Percentiles rank a stretch among this genome's conserved stretches.
These are phyloP conservation scores for Hemicordylus capensis DNA, from an alignment of 2,113 vertebrate genomes.

Conservation along the genomic window DNA sequence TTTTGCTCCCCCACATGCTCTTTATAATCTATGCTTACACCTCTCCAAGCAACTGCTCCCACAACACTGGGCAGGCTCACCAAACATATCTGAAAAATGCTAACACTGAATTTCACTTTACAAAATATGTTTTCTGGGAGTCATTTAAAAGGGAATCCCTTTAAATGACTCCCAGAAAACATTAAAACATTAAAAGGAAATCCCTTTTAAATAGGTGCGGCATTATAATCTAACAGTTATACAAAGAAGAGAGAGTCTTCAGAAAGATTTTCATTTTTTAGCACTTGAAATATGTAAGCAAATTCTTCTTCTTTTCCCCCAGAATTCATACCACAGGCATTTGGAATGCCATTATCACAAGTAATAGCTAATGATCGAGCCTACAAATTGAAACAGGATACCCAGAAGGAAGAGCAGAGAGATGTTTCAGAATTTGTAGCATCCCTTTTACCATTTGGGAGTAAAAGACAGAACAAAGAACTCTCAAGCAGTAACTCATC, in stretches of 20 bases:
- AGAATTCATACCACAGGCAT: constrained; percentile 92
- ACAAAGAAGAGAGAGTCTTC: not conserved
- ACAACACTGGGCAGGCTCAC: not conserved
- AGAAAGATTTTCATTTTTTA: constrained; percentile 18
- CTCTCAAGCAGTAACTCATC: constrained; percentile 99
- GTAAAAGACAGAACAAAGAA: constrained; percentile 89
- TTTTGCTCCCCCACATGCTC: accelerated
- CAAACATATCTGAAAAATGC: not conserved
- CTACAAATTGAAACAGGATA: constrained; percentile 90
- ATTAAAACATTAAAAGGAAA: too few relatives aligned
- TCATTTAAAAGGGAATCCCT: too few relatives aligned
- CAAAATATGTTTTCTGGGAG: not conserved
- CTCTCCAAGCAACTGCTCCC: not conserved
- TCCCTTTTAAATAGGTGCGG: not conserved
- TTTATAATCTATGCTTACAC: not conserved
- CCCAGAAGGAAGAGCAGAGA: constrained; percentile 85
- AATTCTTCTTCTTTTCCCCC: constrained; percentile 53
- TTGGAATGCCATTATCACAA: constrained; percentile 93
- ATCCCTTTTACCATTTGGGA: constrained; percentile 88
- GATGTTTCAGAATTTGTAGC: constrained; percentile 87
- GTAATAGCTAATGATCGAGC: constrained; percentile 94
- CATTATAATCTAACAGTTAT: not conserved
- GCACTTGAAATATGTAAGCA: not conserved
- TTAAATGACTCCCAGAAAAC: too few relatives aligned
- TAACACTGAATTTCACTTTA: not conserved